These are phyloP conservation scores for Anhinga anhinga DNA, from an alignment of 2,113 vertebrate genomes.

Conservation along the genomic window DNA sequence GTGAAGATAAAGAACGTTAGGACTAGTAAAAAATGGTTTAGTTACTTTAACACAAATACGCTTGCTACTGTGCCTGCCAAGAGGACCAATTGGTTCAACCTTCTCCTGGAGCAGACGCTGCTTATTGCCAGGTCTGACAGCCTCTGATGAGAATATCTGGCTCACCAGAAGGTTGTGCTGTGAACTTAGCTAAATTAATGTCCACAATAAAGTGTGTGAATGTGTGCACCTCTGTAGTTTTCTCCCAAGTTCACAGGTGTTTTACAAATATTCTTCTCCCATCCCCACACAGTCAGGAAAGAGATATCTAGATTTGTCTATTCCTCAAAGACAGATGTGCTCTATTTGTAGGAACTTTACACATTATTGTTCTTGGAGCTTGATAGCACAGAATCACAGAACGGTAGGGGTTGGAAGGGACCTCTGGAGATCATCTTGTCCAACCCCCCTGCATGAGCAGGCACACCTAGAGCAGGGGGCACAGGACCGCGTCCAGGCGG, in stretches of 20 bases:
- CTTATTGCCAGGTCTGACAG: background rate
- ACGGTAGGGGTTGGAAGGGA: no score
- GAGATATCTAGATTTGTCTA: background rate
- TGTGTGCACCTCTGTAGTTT: background rate
- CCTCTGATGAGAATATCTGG: background rate
- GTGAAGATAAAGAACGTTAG: background rate
- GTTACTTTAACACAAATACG: background rate
- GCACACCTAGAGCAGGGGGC: no score
- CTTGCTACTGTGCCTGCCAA: background rate
- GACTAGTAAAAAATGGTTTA: background rate
- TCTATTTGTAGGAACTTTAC: background rate
- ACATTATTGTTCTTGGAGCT: background rate
- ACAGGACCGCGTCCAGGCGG: no score
- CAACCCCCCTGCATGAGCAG: no score
- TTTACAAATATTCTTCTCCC: background rate
- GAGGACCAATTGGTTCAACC: background rate
- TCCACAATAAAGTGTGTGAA: background rate
- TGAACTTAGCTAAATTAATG: background rate
- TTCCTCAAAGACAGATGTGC: background rate
- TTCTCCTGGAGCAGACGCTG: background rate
- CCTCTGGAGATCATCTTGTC: no score
- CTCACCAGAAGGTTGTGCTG: background rate
- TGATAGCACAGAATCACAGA: background rate
- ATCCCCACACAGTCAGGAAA: background rate
- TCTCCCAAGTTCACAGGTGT: background rate